Percentiles rank a stretch among this genome's conserved stretches.
phyloP scores from a whole-genome alignment of 1,140 invertebrate genomes.

The Cataglyphis hispanica region DNA sequence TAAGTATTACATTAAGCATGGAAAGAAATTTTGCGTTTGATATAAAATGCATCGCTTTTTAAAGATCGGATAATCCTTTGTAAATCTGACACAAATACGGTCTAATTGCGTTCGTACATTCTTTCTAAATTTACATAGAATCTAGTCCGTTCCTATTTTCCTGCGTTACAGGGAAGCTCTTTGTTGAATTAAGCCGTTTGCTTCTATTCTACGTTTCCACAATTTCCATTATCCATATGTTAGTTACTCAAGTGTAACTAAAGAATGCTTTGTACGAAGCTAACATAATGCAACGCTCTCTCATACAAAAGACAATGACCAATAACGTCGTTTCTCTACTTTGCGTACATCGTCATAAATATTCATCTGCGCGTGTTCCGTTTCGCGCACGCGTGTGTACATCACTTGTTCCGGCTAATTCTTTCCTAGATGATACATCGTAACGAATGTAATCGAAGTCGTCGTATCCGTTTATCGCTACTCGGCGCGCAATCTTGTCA shows the following conservation, averaged over 20 bases:
- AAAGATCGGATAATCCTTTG: constrained; percentile 36
- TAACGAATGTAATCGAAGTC: constrained; percentile 27
- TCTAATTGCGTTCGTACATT: constrained; percentile 37
- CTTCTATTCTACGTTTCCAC: constrained; percentile 40
- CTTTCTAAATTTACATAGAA: constrained; percentile 38
- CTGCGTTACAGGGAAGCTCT: background rate
- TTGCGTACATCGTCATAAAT: constrained; percentile 13
- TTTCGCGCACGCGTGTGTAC: background rate
- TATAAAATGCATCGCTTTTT: constrained; percentile 17
- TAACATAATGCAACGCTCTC: constrained; percentile 34
- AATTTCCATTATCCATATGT: constrained; percentile 53
- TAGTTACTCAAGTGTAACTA: constrained; percentile 58
- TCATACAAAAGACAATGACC: background rate
- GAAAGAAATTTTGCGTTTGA: constrained; percentile 10
- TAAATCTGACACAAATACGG: constrained; percentile 33
- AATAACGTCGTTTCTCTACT: constrained; percentile 14
- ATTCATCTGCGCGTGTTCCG: background rate
- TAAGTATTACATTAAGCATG: background rate
- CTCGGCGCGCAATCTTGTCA: constrained; percentile 30
- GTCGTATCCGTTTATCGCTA: constrained; percentile 18
- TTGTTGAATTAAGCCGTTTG: constrained; percentile 54
- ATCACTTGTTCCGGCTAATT: constrained; percentile 23
- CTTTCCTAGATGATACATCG: constrained; percentile 1
- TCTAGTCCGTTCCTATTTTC: background rate
- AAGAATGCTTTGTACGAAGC: constrained; percentile 45